phyloP scores from a whole-genome alignment of 2,888 invertebrate species.

The Mesorhabditis belari region DNA sequence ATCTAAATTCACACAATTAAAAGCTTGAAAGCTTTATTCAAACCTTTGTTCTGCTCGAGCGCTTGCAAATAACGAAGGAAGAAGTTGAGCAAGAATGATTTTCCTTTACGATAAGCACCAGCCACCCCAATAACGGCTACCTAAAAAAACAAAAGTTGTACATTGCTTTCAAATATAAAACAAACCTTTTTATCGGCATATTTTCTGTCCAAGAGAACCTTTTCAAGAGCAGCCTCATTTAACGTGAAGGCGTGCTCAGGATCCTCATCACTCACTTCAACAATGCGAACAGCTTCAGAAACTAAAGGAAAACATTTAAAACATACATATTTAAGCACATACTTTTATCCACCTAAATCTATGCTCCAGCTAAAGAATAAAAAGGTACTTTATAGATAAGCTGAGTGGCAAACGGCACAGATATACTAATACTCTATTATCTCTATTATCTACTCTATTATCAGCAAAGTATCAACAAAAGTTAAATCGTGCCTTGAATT shows the following conservation, averaged over 20 bases:
- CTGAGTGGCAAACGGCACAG: too few species aligned
- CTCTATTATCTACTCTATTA: too few species aligned
- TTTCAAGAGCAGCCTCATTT: constrained; percentile 54
- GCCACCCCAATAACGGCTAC: constrained; percentile 40
- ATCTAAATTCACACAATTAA: not conserved
- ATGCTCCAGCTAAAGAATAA: too few species aligned
- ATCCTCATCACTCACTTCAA: constrained; percentile 27
- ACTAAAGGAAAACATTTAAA: not conserved
- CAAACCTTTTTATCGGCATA: constrained; percentile 39
- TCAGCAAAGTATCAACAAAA: too few species aligned
- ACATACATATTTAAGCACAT: too few species aligned
- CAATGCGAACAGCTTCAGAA: constrained; percentile 19
- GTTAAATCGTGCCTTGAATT: too few species aligned
- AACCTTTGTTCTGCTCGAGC: not conserved
- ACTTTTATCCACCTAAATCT: too few species aligned
- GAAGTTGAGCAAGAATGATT: constrained; percentile 38
- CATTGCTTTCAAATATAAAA: not conserved
- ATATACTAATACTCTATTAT: too few species aligned
- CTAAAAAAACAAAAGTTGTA: constrained; percentile 11
- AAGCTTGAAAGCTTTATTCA: not conserved
- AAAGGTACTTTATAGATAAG: too few species aligned
- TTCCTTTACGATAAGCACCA: constrained; percentile 36
- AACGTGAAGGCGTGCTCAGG: constrained; percentile 27
- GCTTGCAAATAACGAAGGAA: constrained; percentile 34
- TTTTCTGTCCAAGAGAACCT: constrained; percentile 51